Conservation (phyloP, 2,888 invertebrate genomes). For the Dynastes hyllus region DNA sequence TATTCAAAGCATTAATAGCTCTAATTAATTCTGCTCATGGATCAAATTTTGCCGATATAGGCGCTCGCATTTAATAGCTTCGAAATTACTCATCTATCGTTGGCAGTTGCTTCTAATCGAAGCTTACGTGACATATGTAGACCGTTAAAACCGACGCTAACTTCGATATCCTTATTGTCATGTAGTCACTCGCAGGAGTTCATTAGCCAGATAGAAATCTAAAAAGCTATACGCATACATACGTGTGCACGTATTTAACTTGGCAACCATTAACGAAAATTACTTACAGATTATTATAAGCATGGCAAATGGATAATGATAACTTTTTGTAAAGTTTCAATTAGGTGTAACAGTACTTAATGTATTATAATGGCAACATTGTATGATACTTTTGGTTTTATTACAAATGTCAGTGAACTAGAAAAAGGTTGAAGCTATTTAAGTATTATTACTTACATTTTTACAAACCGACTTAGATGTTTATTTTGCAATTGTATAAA, state of each 20-base stretch:
- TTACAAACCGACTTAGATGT: no score
- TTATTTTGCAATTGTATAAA: no score
- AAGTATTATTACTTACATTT: no score
- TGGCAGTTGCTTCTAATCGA: slow-evolving; percentile 24
- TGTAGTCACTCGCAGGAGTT: slow-evolving; percentile 17
- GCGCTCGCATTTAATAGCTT: slow-evolving; percentile 23
- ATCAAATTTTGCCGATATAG: slow-evolving; percentile 23
- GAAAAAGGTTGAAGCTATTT: no score
- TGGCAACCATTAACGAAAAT: slow-evolving; percentile 14
- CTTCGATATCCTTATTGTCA: slow-evolving; percentile 2
- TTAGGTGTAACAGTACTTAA: background rate
- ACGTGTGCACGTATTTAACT: background rate
- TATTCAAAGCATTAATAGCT: no score
- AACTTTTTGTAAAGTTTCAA: background rate
- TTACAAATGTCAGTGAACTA: no score
- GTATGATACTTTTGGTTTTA: background rate
- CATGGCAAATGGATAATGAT: background rate
- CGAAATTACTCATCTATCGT: slow-evolving; percentile 25
- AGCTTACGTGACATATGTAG: slow-evolving; percentile 17
- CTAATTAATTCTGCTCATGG: background rate
- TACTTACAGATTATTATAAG: background rate
- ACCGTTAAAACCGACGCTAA: slow-evolving; percentile 25
- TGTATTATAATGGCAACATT: background rate
- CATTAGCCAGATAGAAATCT: slow-evolving; percentile 30
- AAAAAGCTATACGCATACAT: background rate